Percentiles rank a stretch among this genome's conserved stretches.
These are phyloP conservation scores for Tinea pellionella DNA, from an alignment of 2,888 invertebrate genomes.

Conservation along the genomic window DNA sequence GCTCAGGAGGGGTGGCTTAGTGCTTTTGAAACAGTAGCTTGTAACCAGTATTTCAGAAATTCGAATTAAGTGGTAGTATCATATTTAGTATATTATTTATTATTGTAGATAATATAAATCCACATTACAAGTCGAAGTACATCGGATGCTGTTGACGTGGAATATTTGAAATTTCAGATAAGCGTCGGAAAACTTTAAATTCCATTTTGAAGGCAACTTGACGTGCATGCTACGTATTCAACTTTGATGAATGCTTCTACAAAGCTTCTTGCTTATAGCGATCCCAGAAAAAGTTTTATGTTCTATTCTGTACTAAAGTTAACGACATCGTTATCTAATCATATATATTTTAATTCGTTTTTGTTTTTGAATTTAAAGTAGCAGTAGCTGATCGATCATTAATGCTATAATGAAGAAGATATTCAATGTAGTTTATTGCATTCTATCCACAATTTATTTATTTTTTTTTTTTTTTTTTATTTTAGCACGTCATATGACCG, in stretches of 20 bases:
- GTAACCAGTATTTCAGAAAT: neutral
- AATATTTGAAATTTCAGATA: neutral
- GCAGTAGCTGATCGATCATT: no score
- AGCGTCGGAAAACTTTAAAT: neutral
- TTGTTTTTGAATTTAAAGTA: no score
- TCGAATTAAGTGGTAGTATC: neutral
- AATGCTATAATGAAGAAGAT: no score
- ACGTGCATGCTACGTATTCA: neutral
- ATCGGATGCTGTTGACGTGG: neutral
- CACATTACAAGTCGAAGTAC: neutral
- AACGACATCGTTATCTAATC: neutral
- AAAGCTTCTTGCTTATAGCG: neutral
- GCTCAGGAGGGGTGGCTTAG: neutral
- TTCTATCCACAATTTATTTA: no score
- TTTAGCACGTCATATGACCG: no score
- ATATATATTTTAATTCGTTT: no score
- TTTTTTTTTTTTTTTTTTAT: no score
- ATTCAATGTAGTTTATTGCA: no score
- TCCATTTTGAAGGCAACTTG: neutral
- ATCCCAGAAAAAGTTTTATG: neutral
- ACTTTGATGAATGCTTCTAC: slow-evolving; percentile 1
- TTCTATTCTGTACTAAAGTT: neutral
- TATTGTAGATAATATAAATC: neutral
- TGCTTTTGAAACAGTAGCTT: neutral
- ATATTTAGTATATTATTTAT: neutral